phyloP scores from a whole-genome alignment of 2,113 vertebrate species.

The Apistogramma diplotaenia region DNA sequence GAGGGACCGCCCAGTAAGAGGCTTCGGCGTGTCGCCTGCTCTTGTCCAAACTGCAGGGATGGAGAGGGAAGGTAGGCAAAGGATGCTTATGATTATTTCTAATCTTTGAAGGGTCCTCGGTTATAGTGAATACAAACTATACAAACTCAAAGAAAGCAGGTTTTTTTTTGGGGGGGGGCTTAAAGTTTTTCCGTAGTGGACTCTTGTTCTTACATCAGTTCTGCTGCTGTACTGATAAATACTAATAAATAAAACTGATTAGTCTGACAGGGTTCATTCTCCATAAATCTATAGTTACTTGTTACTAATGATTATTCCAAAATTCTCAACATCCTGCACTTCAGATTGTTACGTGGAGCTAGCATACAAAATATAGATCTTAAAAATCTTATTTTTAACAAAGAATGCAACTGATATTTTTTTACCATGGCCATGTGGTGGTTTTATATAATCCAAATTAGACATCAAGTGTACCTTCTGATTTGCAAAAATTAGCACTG shows the following conservation, averaged over 20 bases:
- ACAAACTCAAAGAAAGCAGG: neutral
- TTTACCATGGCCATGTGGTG: neutral
- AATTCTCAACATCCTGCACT: neutral
- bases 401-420: neutral
- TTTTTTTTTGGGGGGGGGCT: neutral
- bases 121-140: neutral
- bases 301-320: neutral
- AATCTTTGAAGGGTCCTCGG: neutral
- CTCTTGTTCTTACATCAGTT: neutral
- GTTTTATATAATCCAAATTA: neutral
- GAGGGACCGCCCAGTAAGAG: constrained; percentile 94
- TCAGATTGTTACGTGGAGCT: neutral
- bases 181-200: neutral
- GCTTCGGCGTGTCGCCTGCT: constrained; percentile 93
- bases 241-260: neutral
- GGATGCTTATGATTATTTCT: neutral
- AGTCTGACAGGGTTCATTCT: neutral
- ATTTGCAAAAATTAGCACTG: neutral
- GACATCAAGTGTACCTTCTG: neutral
- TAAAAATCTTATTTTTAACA: neutral
- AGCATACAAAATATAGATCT: neutral
- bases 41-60: constrained; percentile 98
- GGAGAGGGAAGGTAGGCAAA: constrained; percentile 90
- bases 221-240: neutral
- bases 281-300: neutral